Evolutionary conservation across 2,113 vertebrate genomes (phyloP).

Genomic region (Colistium nudipinnis): DNA sequence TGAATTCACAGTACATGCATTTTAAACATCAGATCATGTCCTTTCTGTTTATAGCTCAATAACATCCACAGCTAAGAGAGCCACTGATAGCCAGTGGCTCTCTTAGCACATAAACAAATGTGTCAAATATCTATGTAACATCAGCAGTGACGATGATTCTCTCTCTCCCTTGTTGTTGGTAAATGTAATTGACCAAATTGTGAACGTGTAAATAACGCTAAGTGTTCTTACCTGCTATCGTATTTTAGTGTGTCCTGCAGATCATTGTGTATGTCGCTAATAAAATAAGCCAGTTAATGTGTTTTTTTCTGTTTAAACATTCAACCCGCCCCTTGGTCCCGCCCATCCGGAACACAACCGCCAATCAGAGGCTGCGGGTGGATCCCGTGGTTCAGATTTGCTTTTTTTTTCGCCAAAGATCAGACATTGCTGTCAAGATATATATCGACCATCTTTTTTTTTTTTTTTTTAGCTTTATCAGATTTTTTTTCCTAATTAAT

Average conservation of each 20-base stretch:
- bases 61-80: too few relatives aligned
- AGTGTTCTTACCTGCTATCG: constrained; percentile 52
- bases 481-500: too few relatives aligned
- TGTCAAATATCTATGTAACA: not conserved
- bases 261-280: not conserved
- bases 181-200: too few relatives aligned
- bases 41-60: too few relatives aligned
- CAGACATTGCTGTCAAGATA: not conserved
- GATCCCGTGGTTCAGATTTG: not conserved
- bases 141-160: not conserved
- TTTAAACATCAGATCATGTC: not conserved
- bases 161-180: not conserved
- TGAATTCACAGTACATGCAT: not conserved
- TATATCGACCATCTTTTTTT: too few relatives aligned
- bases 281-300: too few relatives aligned
- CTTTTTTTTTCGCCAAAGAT: constrained; percentile 16
- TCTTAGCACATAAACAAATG: not conserved
- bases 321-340: constrained; percentile 52
- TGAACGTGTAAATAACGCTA: not conserved
- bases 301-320: constrained; percentile 59
- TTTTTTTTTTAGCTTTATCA: too few relatives aligned
- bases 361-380: constrained; percentile 59
- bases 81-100: too few relatives aligned
- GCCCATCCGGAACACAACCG: not conserved
- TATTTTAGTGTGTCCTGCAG: constrained; percentile 20